Percentiles rank a stretch among this genome's conserved stretches.
Conservation (phyloP, 2,888 invertebrate genomes). For the Uropetala carovei region DNA sequence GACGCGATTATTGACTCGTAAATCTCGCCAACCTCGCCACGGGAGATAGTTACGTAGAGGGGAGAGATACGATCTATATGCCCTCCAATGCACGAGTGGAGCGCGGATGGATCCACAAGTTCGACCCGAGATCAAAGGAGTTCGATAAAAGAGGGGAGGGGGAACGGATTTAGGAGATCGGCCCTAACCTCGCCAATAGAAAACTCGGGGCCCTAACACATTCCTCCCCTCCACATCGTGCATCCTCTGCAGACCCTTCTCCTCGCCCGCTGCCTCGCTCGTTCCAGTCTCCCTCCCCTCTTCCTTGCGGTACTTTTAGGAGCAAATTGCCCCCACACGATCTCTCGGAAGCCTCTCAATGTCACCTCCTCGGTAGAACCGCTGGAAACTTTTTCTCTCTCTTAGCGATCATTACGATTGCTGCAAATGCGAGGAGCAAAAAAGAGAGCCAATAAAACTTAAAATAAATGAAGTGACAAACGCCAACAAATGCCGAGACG, state of each 20-base stretch:
- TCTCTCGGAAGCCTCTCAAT: neutral
- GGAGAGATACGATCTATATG: neutral
- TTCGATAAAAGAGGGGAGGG: neutral
- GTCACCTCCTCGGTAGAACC: neutral
- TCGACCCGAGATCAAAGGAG: slow-evolving; percentile 13
- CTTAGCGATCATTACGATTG: neutral
- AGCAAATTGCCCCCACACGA: neutral
- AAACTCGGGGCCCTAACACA: slow-evolving; percentile 31
- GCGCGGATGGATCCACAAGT: slow-evolving; percentile 39
- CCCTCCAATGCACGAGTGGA: neutral
- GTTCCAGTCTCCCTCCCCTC: neutral
- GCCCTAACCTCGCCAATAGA: slow-evolving; percentile 53
- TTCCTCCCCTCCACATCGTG: neutral
- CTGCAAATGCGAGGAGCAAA: neutral
- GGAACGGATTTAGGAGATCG: neutral
- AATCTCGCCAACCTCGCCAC: neutral
- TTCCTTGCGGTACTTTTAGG: neutral
- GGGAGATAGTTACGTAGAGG: neutral
- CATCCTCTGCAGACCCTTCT: neutral
- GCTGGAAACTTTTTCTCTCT: neutral
- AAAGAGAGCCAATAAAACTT: neutral
- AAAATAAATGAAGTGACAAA: too few species aligned
- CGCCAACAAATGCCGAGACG: too few species aligned
- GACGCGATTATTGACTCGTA: too few species aligned
- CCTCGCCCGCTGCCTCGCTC: too few species aligned